Evolutionary conservation across 2,888 invertebrate genomes (phyloP).

Genomic region (Ornithoptera priamus): DNA sequence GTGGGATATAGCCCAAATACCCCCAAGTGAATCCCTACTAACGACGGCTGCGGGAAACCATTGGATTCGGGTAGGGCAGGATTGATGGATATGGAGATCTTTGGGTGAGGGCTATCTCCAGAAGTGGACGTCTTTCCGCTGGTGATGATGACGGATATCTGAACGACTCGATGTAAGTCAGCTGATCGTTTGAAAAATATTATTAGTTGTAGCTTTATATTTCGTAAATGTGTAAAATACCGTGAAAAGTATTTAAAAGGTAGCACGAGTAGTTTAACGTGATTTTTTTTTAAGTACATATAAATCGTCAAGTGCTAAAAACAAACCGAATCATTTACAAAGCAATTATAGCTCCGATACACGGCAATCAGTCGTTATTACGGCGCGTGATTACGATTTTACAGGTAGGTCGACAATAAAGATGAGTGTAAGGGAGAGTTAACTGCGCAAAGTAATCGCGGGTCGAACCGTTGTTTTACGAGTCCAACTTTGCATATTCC

Average conservation of each 20-base stretch:
- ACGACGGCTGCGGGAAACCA: too few relatives aligned
- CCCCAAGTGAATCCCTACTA: too few relatives aligned
- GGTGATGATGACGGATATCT: too few relatives aligned
- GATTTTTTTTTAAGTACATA: neutral
- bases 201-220: neutral
- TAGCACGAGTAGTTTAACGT: neutral
- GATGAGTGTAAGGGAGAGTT: conserved; percentile 72
- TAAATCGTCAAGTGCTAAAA: conserved; percentile 1
- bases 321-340: conserved; percentile 11
- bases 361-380: conserved; percentile 59
- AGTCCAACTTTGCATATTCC: conserved; percentile 71
- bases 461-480: conserved; percentile 62
- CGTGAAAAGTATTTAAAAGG: neutral
- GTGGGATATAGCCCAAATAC: too few relatives aligned
- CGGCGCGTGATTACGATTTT: conserved; percentile 63
- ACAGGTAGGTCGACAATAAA: conserved; percentile 72
- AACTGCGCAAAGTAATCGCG: conserved; percentile 65
- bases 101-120: too few relatives aligned
- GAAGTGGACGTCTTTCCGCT: too few relatives aligned
- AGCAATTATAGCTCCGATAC: conserved; percentile 23
- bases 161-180: too few relatives aligned
- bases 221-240: neutral
- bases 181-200: neutral
- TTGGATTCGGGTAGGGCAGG: too few relatives aligned
- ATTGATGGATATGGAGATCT: too few relatives aligned